phyloP scores from a whole-genome alignment of 2,113 vertebrate species.

The Daboia siamensis region DNA sequence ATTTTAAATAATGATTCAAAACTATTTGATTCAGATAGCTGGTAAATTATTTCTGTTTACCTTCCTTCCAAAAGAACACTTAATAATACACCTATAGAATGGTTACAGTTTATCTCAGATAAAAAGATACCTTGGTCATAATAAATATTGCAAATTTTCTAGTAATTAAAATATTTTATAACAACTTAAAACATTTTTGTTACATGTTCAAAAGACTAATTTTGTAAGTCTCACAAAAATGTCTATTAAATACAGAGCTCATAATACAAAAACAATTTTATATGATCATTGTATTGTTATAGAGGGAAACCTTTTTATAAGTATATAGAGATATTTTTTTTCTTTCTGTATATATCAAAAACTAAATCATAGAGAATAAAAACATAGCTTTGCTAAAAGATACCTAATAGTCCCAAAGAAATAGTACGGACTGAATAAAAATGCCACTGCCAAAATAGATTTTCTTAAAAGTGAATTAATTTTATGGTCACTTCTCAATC shows the following conservation, averaged over 20 bases:
- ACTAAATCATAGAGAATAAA: background rate
- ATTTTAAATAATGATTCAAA: background rate
- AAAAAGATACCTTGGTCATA: background rate
- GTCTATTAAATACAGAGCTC: background rate
- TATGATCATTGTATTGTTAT: background rate
- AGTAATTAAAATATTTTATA: background rate
- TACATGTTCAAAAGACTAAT: background rate
- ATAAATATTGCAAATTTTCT: background rate
- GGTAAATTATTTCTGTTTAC: background rate
- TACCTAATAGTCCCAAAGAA: constrained; percentile 35
- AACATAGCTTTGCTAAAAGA: constrained; percentile 22
- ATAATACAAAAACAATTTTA: background rate
- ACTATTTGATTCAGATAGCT: background rate
- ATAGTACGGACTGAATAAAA: constrained; percentile 13
- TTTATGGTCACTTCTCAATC: constrained; percentile 50
- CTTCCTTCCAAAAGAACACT: background rate
- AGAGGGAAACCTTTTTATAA: background rate
- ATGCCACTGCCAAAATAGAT: constrained; percentile 32
- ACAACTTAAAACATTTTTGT: background rate
- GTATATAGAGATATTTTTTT: background rate
- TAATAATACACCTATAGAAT: background rate
- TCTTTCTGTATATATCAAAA: background rate
- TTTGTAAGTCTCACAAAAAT: background rate
- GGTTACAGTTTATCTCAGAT: background rate
- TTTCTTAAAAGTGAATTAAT: constrained; percentile 41